Base-by-base conservation (phyloP, 2,113 vertebrate genomes). In the Agapornis roseicollis region DNA sequence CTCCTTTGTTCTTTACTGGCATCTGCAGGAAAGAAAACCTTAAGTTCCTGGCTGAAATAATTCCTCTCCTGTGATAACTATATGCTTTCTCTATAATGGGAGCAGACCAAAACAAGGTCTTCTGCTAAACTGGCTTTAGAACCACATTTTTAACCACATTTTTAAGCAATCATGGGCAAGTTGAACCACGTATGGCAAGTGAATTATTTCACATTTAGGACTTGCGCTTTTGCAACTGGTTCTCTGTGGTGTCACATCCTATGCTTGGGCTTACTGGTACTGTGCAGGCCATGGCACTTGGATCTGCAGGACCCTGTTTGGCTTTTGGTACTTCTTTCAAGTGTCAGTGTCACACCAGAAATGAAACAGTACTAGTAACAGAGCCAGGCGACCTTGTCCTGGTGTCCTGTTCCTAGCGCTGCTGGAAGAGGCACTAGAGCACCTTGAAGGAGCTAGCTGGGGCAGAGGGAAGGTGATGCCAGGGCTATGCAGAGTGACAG, bases 231-330 rank as follows among this genome's bases (percentile, higher is more conserved):
- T 55, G 42, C 33, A 69, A 9, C 44, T 23, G 23, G 22, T 56
- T 90, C n/a, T 70, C 42, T 47, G 60, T 31, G 42, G 56, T 12
- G n/a, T 41, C 2, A 1, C 37, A 42, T 35, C 19, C 31, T 66
- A 47, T 37, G 52, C 33, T 4, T n/a, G 11, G 60, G 44, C 28
- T 70, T 69, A n/a, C 35, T 47, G 58, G 64, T 52, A 5, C 11
- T 9, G 4, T 11, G 47, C 35, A 53, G 53, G 49, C 14, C 37
- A 42, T 2, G 11, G 29, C 5, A 55, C 0, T 0, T 35, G 15
- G 35, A 24, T n/a, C 72, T 88, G 41, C 53, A 72, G 66, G 79
- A 79, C 52, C 9, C 2, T 12, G 13, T 17, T 42, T 49, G 39
- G n/a, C 68, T 95, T 73, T 27, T 28, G 80, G 52, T 90, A 15